phyloP scores from a whole-genome alignment of 1,140 invertebrate species.

The Cheumatopsyche charites region DNA sequence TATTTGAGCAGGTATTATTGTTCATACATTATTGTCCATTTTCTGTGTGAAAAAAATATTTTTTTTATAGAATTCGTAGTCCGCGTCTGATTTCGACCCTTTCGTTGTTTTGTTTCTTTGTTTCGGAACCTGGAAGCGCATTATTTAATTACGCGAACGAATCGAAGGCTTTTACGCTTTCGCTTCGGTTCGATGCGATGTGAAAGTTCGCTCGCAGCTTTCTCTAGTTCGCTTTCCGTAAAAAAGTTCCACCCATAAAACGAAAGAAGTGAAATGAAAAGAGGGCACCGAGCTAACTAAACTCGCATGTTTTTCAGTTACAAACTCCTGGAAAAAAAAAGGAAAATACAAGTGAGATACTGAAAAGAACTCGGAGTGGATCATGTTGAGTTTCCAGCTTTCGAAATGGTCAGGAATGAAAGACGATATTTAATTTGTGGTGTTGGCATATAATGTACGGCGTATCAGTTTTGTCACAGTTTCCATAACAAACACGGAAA shows the following conservation, averaged over 20 bases:
- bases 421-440: neutral
- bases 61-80: too few relatives aligned
- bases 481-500: neutral
- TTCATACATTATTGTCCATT: too few relatives aligned
- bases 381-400: too few relatives aligned
- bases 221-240: neutral
- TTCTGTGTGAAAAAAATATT: too few relatives aligned
- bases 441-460: neutral
- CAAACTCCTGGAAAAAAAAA: too few relatives aligned
- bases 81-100: too few relatives aligned
- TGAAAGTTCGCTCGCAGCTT: neutral
- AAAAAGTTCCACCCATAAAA: too few relatives aligned
- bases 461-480: too few relatives aligned
- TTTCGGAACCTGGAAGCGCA: neutral
- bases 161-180: neutral
- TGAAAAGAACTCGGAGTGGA: too few relatives aligned
- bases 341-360: too few relatives aligned
- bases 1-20: too few relatives aligned
- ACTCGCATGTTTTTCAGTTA: neutral
- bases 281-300: neutral
- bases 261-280: too few relatives aligned
- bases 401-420: neutral
- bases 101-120: neutral
- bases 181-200: neutral
- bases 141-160: neutral